Evolutionary conservation across 2,113 vertebrate species (phyloP), one percentile per base, ranked within the genome.

Genomic region (Chaenocephalus aceratus): DNA sequence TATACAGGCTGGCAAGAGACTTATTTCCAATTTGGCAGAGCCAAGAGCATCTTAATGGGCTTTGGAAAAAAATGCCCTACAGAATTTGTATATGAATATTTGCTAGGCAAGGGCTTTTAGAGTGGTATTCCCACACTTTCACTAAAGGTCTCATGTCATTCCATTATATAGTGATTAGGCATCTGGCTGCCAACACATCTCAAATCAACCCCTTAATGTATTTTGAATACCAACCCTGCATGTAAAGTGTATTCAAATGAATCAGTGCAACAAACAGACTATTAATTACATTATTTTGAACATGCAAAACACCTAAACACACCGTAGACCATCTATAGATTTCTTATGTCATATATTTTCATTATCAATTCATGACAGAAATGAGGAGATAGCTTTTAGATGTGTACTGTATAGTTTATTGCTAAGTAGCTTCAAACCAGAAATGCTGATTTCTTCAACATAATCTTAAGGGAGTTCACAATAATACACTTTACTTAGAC

Each of bases 1-100:
- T 80, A 88, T 88, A 91, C 85, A 86, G 62, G 79, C 87, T 89
- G 89, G 79, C 77, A 76, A 85, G 85, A 89, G 85, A 89, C 85
- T 82, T 89, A 79, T 86, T 89, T 91, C 83, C 88, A 91, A 90
- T 90, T 93, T 90, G 85, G 79, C 78, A 86, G 75, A 83, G 77
- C 82, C 84, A 78, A 79, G 79, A 84, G 84, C 84, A 90, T 86
- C 68, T 82, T 90, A 90, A 91, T 90, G 88, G 84, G 79, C 82
- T 87, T 68, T 86, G 75, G 56, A 78, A 70, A 82, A 87, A 84
- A 70, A 81, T 49, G 75, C 68, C 81, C 75, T 4, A 46, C 65
- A 53, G 74, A 87, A 84, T 74, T 79, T 79, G 74, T 70, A 81
- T 75, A 89, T 75, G 65, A 61, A 86, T 87, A 85, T 91, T 75